phyloP scores from a whole-genome alignment of 1,140 invertebrate species.

The Dendroctonus ponderosae region DNA sequence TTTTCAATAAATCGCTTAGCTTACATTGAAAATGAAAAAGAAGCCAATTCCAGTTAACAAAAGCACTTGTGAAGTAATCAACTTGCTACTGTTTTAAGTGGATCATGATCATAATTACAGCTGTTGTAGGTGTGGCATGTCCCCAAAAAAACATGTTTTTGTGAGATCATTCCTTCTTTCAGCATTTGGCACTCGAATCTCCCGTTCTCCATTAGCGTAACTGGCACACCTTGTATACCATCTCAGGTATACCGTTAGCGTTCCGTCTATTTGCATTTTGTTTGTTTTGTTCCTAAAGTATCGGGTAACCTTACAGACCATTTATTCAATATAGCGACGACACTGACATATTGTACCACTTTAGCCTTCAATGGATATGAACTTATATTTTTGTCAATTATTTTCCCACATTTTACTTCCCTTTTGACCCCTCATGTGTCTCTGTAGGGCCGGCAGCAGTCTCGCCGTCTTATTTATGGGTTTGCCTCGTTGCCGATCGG shows the following conservation, averaged over 20 bases:
- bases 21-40: no score
- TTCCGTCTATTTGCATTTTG: conserved; percentile 24
- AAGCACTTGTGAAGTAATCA: no score
- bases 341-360: conserved; percentile 27
- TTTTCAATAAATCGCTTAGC: no score
- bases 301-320: conserved; percentile 22
- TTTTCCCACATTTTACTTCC: conserved; percentile 25
- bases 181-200: no score
- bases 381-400: conserved; percentile 24
- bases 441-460: background rate
- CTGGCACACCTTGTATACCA: background rate
- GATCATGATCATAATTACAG: no score
- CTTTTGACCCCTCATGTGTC: background rate
- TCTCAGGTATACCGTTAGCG: conserved; percentile 16
- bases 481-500: background rate
- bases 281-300: conserved; percentile 28
- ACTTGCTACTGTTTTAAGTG: no score
- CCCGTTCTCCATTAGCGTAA: no score
- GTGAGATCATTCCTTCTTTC: no score
- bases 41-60: no score
- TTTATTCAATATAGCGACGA: conserved; percentile 23
- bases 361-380: conserved; percentile 14
- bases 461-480: background rate
- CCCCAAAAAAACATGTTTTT: no score
- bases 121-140: no score